Evolutionary conservation across 1,140 invertebrate species (phyloP), one percentile per base, ranked within the genome.

Genomic region (Drosophila ercepeae): DNA sequence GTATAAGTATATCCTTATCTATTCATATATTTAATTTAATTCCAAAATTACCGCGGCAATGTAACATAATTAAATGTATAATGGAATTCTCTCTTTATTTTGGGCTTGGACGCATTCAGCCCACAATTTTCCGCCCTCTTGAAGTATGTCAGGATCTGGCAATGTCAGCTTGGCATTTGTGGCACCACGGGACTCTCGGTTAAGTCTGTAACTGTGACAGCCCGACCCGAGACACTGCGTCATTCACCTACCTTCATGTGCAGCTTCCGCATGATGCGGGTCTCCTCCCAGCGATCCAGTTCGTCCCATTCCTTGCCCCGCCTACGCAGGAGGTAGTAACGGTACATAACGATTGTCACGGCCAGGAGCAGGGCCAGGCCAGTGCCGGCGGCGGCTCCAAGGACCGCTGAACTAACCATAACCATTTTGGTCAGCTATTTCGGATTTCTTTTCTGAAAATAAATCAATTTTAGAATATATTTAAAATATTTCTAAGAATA

Each of bases 311-410:
- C 92, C 54, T 93, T 93, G 8, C 91, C 91, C 25, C 92, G 92
- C 34, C 91, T 92, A 41, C 93, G 92, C 2, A 91, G 70, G 4
- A 92, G 89, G 74, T 95, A 94, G 69, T 95, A 95, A 8, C 94
- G 93, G 74, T 94, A 95, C 59, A 95, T 92, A 11, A 95, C 93
- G 50, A 95, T 93, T 1, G 94, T 94, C 74, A 95, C 93, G 5
- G 94, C 94, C 19, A 95, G 92, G 18, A 94, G 78, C 5, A 95
- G 78, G 0, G 94, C 94, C 32, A 94, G 81, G 2, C 94, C 94
- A 2, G 94, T 94, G 3, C 94, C 94, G 1, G 94, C 91, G 0
- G 94, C 94, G 8, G 94, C 94, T 1, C 94, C 94, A 14, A 95
- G 86, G 18, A 95, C 93, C 18, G 94, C 94, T 6, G 93, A 93